These are phyloP conservation scores for Halesus radiatus DNA, from an alignment of 1,140 invertebrate genomes.

Conservation along the genomic window DNA sequence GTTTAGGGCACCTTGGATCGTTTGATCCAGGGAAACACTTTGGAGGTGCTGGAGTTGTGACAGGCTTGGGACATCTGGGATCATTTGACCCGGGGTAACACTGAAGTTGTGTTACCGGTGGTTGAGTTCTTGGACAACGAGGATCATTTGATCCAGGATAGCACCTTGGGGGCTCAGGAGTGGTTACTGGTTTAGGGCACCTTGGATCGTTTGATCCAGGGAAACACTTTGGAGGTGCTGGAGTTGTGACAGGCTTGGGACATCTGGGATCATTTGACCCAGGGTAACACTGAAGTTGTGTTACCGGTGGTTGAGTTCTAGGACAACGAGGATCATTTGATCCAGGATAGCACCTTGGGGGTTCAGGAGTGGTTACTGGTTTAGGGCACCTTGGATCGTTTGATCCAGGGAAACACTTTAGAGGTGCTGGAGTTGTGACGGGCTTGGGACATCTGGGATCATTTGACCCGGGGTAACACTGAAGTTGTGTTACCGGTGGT, in stretches of 20 bases:
- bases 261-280: slow-evolving; percentile 64
- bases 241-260: slow-evolving; percentile 52
- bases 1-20: slow-evolving; percentile 53
- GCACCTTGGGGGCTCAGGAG: slow-evolving; percentile 51
- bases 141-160: slow-evolving; percentile 61
- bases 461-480: slow-evolving; percentile 71
- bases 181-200: slow-evolving; percentile 52
- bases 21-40: slow-evolving; percentile 48
- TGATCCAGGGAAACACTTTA: slow-evolving; percentile 58
- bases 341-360: slow-evolving; percentile 61
- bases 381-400: slow-evolving; percentile 59
- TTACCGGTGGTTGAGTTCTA: slow-evolving; percentile 43
- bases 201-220: slow-evolving; percentile 59
- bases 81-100: slow-evolving; percentile 62
- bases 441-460: slow-evolving; percentile 60
- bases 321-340: slow-evolving; percentile 61
- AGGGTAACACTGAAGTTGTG: slow-evolving; percentile 66
- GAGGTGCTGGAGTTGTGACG: slow-evolving; percentile 48
- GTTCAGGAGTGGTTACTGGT: slow-evolving; percentile 47
- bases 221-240: slow-evolving; percentile 60
- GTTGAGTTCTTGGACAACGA: slow-evolving; percentile 60
- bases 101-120: slow-evolving; percentile 55
- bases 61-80: slow-evolving; percentile 62
- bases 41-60: slow-evolving; percentile 52
- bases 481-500: slow-evolving; percentile 31